phyloP scores from a whole-genome alignment of 1,140 invertebrate species.

The Homalodisca vitripennis region DNA sequence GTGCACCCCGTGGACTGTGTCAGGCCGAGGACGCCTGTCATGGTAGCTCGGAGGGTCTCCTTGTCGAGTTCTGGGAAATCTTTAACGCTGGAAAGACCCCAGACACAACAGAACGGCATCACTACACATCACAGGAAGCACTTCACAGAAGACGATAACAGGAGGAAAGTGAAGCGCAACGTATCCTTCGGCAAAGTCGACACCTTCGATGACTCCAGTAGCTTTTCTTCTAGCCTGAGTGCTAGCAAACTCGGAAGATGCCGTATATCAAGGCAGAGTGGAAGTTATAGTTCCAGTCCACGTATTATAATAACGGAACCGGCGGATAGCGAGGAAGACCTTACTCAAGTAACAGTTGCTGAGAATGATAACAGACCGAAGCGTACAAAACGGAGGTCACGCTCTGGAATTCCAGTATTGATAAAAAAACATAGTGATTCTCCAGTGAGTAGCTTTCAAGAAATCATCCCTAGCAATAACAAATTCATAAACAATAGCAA shows the following conservation, averaged over 20 bases:
- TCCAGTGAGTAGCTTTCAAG: neutral
- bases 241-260: neutral
- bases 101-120: neutral
- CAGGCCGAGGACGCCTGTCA: conserved; percentile 6
- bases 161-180: neutral
- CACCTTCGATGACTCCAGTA: conserved; percentile 2
- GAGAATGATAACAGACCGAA: neutral
- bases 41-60: conserved; percentile 9
- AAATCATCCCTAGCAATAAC: neutral
- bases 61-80: neutral
- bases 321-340: neutral
- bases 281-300: neutral
- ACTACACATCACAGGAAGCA: conserved; percentile 1
- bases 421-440: neutral
- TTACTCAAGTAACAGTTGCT: neutral
- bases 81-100: neutral
- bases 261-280: neutral
- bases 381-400: neutral
- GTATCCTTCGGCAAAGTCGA: conserved; percentile 12
- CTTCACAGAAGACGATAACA: neutral
- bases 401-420: conserved; percentile 3
- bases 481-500: neutral
- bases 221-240: neutral
- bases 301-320: neutral
- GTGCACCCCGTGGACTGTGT: neutral